Evolutionary conservation across 2,797 vertebrate genomes (phyloP).

Genomic region (Aratinga solstitialis): DNA sequence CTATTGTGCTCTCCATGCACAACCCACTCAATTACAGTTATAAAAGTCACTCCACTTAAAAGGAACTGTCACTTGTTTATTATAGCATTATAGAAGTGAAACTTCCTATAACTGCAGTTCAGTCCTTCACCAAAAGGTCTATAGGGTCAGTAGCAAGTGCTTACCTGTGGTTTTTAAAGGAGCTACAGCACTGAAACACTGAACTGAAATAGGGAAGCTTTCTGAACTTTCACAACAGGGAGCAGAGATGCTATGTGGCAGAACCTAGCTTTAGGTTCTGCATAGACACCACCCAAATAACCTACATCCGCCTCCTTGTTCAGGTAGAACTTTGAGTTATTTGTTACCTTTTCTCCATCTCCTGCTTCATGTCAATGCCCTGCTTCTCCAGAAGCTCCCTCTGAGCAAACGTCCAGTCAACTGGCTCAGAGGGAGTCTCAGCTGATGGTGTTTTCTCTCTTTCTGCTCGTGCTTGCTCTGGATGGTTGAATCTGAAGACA

Average conservation of each 20-base stretch:
- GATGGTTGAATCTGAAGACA: constrained; percentile 98
- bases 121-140: not conserved
- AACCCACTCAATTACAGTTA: not conserved
- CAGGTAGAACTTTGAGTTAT: not conserved
- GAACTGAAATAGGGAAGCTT: not conserved
- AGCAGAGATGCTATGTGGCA: not conserved
- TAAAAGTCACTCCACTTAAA: not conserved
- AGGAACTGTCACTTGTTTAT: not conserved
- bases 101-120: not conserved
- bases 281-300: not conserved
- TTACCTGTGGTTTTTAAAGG: not conserved
- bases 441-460: constrained; percentile 96
- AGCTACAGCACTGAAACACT: not conserved
- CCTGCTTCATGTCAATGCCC: constrained; percentile 99
- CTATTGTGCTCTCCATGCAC: not conserved
- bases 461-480: constrained; percentile 96
- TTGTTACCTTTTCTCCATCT: constrained; percentile 97
- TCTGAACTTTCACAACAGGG: not conserved
- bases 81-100: not conserved
- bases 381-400: constrained; percentile 97
- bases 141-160: too few species aligned
- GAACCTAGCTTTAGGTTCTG: not conserved
- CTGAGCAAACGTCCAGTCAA: constrained; percentile 99
- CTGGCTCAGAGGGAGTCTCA: constrained; percentile 96
- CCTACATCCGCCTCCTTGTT: not conserved